Base-by-base conservation (phyloP, 2,797 vertebrate genomes). In the Gadopsis marmoratus region DNA sequence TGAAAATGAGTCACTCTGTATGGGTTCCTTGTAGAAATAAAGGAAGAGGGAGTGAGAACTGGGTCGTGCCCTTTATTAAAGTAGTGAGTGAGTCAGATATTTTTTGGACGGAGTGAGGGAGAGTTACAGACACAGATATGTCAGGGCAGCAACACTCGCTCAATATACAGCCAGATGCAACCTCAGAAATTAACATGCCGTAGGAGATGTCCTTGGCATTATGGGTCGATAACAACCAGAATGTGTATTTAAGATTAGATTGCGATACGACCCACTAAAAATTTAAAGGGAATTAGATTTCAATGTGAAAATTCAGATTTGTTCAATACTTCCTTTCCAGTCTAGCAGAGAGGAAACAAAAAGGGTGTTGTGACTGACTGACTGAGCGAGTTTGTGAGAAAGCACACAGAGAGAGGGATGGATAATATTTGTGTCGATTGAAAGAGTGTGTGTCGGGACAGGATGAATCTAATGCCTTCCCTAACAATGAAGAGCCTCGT, bases 401-500 rank as follows among this genome's bases (percentile, higher is more conserved):
- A 76, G 63, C 37, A 54, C 19, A 61, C 67, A 70, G 35, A 74
- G 55, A 81, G 58, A 80, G 37, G 71, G 26, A 63, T 60, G 59
- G 81, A 71, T 70, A n/a, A 72, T 70, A 71, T 84, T 73, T 83
- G 73, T 72, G 75, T 81, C 5, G 45, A 56, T 55, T 74, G 50
- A 75, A 76, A 67, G 51, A 69, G 63, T 55, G 50, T 55, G 50
- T 65, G 72, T 62, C 0, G n/a, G 66, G 63, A 81, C 61, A 23
- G 76, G 61, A 81, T 88, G 72, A 83, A 63, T 65, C 60, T 74
- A 84, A 90, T 86, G 74, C 79, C 23, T 69, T 21, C 61, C 68
- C 63, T 45, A 75, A 86, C 84, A 89, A 83, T 55, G 70, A 81
- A 75, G 75, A 88, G 74, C 74, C 66, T 74, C 23, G 1, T 59